A percentile compares a stretch with the other conserved stretches of the same genome.
phyloP scores from a whole-genome alignment of 2,797 vertebrate species.

The Rachycentron canadum region DNA sequence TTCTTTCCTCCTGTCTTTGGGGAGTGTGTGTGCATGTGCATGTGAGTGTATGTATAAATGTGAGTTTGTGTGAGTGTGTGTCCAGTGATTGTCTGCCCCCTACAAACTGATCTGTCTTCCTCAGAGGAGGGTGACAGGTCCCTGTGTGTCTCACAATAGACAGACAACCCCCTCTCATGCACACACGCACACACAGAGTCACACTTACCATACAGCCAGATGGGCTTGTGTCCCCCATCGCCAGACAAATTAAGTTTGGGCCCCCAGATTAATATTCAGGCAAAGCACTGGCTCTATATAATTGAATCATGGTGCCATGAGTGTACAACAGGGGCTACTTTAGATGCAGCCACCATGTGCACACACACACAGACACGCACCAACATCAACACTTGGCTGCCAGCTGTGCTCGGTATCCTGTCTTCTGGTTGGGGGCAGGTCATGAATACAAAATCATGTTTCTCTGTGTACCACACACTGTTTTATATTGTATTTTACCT shows the following conservation, averaged over 20 bases:
- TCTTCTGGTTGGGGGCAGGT: conserved; percentile 64
- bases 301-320: conserved; percentile 84
- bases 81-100: conserved; percentile 63
- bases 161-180: conserved; percentile 54
- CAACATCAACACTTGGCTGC: conserved; percentile 61
- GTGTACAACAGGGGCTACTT: conserved; percentile 83
- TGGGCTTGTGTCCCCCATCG: conserved; percentile 78
- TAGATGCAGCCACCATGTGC: conserved; percentile 74
- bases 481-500: conserved; percentile 45
- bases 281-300: conserved; percentile 83
- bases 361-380: conserved; percentile 39
- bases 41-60: conserved; percentile 24
- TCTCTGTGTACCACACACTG: conserved; percentile 41
- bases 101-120: conserved; percentile 77
- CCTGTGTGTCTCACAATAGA: conserved; percentile 77
- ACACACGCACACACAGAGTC: conserved; percentile 45
- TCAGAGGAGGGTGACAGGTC: conserved; percentile 73
- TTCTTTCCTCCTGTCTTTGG: conserved; percentile 26
- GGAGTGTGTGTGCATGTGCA: conserved; percentile 13
- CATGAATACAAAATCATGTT: conserved; percentile 66
- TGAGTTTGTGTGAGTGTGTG: conserved; percentile 15
- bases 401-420: conserved; percentile 75
- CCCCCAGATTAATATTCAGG: conserved; percentile 86
- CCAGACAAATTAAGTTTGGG: conserved; percentile 86
- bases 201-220: conserved; percentile 77